Evolutionary conservation across 1,140 invertebrate genomes (phyloP), one percentile per base, ranked within the genome.

Genomic region (Coelopa frigida): DNA sequence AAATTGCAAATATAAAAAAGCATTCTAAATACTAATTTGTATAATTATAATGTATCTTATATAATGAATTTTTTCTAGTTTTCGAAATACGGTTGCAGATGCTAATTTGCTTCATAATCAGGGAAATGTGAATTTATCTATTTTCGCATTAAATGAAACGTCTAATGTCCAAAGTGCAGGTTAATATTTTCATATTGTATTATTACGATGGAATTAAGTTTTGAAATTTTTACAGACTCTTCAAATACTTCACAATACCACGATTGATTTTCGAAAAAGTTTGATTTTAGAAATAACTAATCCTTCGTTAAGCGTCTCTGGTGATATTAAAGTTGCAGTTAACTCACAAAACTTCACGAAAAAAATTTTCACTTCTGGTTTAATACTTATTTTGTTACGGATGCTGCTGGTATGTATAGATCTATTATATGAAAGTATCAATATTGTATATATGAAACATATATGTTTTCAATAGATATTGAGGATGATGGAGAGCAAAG

Each of bases 291-390:
- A 59, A 40, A 35, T 55, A 26, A 57, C 38, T 54, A 73, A 78
- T 57, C 75, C 78, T 54, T 80, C 79, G 61, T 70, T 87, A 55
- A 73, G 79, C 50, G 70, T 95, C 35, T 78, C 76, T 52, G 91
- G 91, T 31, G 92, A 96, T 77, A 80, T 95, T 59, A 87, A 89
- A 73, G 78, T 97, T 44, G n/a, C 89, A 94, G 70, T 85, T 95
- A 65, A 87, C 81, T 70, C 80, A 84, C 56, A 89, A 89, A n/a
- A n/a, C n/a, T n/a, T n/a, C 74, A 82, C 89, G 52, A 80, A 84
- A 50, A 76, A 89, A 80, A 84, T 94, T 94, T 94, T 74, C 89
- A 94, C 70, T 91, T 94, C 75, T 98, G 93, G 91, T 89, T 98
- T 65, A 96, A 98, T 72, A 95, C 93, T 42, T 95, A 87, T 75